Base-by-base conservation (phyloP, 1,140 invertebrate species). In the Brachionus asplanchnoidis region DNA sequence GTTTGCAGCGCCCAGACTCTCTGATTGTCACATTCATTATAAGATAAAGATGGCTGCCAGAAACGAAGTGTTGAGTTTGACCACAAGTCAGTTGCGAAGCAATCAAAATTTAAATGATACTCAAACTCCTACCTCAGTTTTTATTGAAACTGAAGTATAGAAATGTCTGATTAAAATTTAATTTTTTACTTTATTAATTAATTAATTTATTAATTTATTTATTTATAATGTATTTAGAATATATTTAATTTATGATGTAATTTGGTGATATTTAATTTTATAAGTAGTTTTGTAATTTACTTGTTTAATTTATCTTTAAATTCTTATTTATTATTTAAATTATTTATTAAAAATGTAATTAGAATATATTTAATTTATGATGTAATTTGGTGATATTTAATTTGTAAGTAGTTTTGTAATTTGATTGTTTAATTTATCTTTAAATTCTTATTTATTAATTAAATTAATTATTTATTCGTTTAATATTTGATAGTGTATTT, bases 21-120 rank as follows among this genome's bases (percentile, higher is more conserved):
- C 73, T 32, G 73, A 77, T 50, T 46, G 73, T 50, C 73, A 77
- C n/a, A 77, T 77, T 26, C 73, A 77, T 46, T 77, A 77, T 23
- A 77, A 77, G 42, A 46, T 77, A 12, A 77, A 50, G 46, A 77
- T 77, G 73, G 73, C 73, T 28, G 4, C 20, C 17, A 77, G 42
- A 50, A 77, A 77, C 42, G 73, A 77, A 23, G n/a, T 42, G n/a
- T 2, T 73, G 9, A 73, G 32, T 32, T 32, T 28, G 9, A 32
- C 26, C 28, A 68, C 17, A 23, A 65, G 6, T 28, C 56, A 65
- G 23, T 28, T 23, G 9, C 12, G 40, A 73, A 42, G n/a, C 14
- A 42, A 17, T 73, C 68, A 44, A 40, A 73, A 73, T 73, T 73
- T 42, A 17, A 73, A 20, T 14, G 32, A 68, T 9, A 32, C 36